A percentile compares a stretch with the other conserved stretches of the same genome.
phyloP scores from a whole-genome alignment of 1,140 invertebrate species.

The Zaprionus africanus region DNA sequence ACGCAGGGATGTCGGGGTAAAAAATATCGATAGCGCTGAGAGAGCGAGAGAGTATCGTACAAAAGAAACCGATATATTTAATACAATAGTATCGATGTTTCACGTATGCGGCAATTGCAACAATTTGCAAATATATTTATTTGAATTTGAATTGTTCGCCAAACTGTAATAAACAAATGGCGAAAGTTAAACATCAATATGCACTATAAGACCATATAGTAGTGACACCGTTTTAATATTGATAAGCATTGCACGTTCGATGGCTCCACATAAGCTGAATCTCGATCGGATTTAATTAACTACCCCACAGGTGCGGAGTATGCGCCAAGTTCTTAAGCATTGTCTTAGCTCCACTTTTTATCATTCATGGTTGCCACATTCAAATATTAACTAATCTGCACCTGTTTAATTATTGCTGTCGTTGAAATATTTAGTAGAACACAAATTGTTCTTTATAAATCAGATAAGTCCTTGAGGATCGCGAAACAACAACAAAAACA shows the following conservation, averaged over 20 bases:
- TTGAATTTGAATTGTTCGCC: not conserved
- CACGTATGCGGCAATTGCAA: constrained; percentile 5
- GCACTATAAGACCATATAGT: not conserved
- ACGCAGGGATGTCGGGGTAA: constrained; percentile 49
- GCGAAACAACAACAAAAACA: not conserved
- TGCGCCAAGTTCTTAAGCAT: not conserved
- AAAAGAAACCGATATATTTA: constrained; percentile 11
- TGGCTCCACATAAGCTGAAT: not conserved
- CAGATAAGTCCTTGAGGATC: not conserved
- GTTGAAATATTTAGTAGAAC: too few relatives aligned
- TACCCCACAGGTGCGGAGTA: not conserved
- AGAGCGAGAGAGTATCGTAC: constrained; percentile 24
- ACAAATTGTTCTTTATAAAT: too few relatives aligned
- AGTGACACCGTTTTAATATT: not conserved
- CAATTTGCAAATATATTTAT: constrained; percentile 31
- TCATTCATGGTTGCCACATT: not conserved
- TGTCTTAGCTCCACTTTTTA: not conserved
- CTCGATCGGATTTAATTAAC: constrained; percentile 2
- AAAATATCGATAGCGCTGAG: constrained; percentile 41
- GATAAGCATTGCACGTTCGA: constrained; percentile 3
- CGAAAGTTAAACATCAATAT: not conserved
- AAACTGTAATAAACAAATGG: not conserved
- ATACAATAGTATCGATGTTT: constrained; percentile 25
- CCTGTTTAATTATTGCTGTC: not conserved
- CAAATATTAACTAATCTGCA: not conserved